A percentile compares a stretch with the other conserved stretches of the same genome.
Evolutionary conservation across 2,797 vertebrate genomes (phyloP).

Genomic region (Myotis planiceps): DNA sequence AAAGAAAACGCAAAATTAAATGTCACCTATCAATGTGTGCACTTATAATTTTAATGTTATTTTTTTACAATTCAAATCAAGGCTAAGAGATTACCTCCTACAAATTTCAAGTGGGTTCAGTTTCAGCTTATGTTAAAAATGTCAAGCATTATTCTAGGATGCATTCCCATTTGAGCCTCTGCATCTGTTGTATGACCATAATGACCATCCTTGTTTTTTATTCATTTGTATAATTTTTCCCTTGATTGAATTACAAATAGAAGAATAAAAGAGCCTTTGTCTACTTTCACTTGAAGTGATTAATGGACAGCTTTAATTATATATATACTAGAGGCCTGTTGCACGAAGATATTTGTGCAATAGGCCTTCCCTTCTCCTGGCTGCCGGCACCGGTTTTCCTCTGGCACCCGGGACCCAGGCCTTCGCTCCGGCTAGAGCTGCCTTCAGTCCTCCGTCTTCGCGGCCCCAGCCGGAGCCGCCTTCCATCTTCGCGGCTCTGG

Average conservation of each 20-base stretch:
- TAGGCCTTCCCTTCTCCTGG: no score
- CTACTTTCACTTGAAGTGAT: slow-evolving; percentile 1
- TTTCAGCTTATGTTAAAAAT: slow-evolving; percentile 50
- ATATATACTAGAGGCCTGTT: background rate
- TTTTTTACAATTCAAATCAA: slow-evolving; percentile 52
- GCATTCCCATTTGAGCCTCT: background rate
- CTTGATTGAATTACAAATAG: background rate
- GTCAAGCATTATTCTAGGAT: background rate
- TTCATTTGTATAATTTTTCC: background rate
- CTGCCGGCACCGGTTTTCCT: no score
- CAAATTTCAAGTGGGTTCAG: background rate
- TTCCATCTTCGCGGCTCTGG: no score
- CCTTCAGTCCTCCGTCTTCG: no score
- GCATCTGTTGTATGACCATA: slow-evolving; percentile 31
- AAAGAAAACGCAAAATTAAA: slow-evolving; percentile 39
- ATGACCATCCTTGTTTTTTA: slow-evolving; percentile 53
- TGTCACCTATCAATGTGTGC: background rate
- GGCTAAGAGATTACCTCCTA: background rate
- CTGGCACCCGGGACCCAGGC: no score
- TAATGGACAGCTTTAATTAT: background rate
- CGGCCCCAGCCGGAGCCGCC: no score
- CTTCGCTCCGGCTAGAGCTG: no score
- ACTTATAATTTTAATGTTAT: slow-evolving; percentile 43
- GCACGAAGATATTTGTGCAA: no score
- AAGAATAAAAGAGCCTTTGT: background rate